These are phyloP conservation scores for Cheilosia urbana DNA, from an alignment of 2,888 invertebrate genomes.

Conservation along the genomic window DNA sequence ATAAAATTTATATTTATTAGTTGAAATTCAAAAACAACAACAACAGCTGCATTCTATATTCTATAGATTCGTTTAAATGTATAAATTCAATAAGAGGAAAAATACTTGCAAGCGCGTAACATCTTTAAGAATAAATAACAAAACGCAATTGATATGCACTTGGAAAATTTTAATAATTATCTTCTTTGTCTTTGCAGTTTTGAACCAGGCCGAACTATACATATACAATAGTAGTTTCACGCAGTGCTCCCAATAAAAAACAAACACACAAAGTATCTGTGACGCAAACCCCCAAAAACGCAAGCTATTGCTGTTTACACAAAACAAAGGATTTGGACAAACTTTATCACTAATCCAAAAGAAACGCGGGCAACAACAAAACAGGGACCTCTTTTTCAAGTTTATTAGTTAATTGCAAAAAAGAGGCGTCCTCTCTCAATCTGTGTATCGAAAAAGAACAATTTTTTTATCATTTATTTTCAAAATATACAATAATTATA, in stretches of 20 bases:
- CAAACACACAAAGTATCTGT: constrained; percentile 54
- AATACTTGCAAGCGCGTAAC: constrained; percentile 40
- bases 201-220: constrained; percentile 75
- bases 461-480: constrained; percentile 45
- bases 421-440: constrained; percentile 52
- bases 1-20: not conserved
- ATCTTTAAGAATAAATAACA: not conserved
- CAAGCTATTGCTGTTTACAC: not conserved
- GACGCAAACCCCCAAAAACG: constrained; percentile 35
- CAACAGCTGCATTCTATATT: not conserved
- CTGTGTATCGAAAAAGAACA: constrained; percentile 24
- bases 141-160: not conserved
- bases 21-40: constrained; percentile 4
- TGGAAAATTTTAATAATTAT: not conserved
- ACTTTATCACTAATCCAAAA: constrained; percentile 4
- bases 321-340: not conserved
- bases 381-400: constrained; percentile 70
- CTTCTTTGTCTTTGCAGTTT: constrained; percentile 51
- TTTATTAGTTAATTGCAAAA: constrained; percentile 74
- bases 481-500: constrained; percentile 22
- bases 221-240: constrained; percentile 68
- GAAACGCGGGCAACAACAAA: constrained; percentile 22
- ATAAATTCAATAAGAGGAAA: constrained; percentile 8
- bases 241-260: constrained; percentile 53
- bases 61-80: not conserved